phyloP scores from a whole-genome alignment of 2,888 invertebrate genomes.

The Syrphus vitripennis region DNA sequence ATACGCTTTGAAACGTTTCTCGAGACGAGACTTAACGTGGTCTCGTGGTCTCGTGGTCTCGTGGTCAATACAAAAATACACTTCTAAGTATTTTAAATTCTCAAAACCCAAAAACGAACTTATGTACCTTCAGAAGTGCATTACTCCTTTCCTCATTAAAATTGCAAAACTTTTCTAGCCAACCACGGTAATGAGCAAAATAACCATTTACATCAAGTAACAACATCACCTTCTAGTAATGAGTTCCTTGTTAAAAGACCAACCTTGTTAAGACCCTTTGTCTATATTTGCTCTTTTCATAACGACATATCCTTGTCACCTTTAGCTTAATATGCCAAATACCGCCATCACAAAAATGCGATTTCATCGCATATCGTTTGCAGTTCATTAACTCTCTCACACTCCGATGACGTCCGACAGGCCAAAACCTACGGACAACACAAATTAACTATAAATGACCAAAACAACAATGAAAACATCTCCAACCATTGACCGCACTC shows the following conservation, averaged over 20 bases:
- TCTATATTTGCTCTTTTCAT: conserved; percentile 47
- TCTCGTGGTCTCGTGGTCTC: too few relatives aligned
- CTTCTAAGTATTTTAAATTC: too few relatives aligned
- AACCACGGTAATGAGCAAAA: not conserved
- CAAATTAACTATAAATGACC: not conserved
- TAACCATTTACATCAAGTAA: not conserved
- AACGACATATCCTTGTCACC: conserved; percentile 64
- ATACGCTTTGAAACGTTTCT: too few relatives aligned
- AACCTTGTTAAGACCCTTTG: conserved; percentile 49
- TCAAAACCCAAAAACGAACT: too few relatives aligned
- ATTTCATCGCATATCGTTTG: conserved; percentile 69
- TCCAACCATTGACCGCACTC: not conserved
- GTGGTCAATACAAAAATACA: too few relatives aligned
- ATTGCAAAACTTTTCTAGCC: not conserved
- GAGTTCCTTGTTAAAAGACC: not conserved
- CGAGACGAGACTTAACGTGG: too few relatives aligned
- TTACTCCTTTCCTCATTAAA: not conserved
- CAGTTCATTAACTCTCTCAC: conserved; percentile 65
- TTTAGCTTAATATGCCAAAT: conserved; percentile 12
- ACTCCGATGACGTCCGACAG: not conserved
- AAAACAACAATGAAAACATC: not conserved
- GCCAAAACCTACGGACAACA: not conserved
- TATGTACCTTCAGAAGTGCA: too few relatives aligned
- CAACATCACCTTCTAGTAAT: conserved; percentile 22
- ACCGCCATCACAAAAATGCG: conserved; percentile 7